phyloP scores from a whole-genome alignment of 2,113 vertebrate species.

The Syngnathus floridae region DNA sequence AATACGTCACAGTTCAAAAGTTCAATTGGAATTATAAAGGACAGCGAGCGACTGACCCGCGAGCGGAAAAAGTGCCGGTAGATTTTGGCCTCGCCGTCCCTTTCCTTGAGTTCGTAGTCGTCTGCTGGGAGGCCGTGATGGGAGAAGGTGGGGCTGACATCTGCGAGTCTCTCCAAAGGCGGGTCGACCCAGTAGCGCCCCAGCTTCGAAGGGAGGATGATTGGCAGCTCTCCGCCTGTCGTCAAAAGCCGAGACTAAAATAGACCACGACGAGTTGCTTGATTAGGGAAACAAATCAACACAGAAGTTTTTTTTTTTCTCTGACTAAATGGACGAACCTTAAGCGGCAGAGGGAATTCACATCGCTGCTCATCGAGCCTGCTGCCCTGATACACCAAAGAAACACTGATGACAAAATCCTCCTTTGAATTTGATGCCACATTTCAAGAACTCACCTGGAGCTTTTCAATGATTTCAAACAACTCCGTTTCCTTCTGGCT shows the following conservation, averaged over 20 bases:
- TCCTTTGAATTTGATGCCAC: constrained; percentile 12
- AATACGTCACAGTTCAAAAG: too few relatives aligned
- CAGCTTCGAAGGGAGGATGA: constrained; percentile 77
- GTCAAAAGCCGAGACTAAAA: constrained; percentile 70
- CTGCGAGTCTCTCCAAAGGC: constrained; percentile 62
- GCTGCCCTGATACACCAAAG: constrained; percentile 71
- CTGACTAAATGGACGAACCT: constrained; percentile 59
- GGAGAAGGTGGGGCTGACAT: constrained; percentile 65
- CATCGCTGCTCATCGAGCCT: constrained; percentile 83
- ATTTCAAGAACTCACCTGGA: constrained; percentile 66
- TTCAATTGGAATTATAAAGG: too few relatives aligned
- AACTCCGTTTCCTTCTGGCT: constrained; percentile 79
- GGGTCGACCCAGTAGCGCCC: constrained; percentile 87
- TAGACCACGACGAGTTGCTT: constrained; percentile 7
- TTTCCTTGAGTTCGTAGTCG: constrained; percentile 78
- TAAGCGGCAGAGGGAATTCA: constrained; percentile 79
- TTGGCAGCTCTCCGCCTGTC: constrained; percentile 74
- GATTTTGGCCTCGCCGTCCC: constrained; percentile 78
- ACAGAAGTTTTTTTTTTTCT: neutral
- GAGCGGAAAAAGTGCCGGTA: constrained; percentile 79
- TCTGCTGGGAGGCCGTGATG: constrained; percentile 53
- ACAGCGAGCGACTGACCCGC: constrained; percentile 63
- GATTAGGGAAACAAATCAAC: constrained; percentile 24
- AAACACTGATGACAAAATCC: constrained; percentile 24
- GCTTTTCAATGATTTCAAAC: constrained; percentile 86